phyloP scores from a whole-genome alignment of 2,113 vertebrate species.

The Forbesichthys agassizii region DNA sequence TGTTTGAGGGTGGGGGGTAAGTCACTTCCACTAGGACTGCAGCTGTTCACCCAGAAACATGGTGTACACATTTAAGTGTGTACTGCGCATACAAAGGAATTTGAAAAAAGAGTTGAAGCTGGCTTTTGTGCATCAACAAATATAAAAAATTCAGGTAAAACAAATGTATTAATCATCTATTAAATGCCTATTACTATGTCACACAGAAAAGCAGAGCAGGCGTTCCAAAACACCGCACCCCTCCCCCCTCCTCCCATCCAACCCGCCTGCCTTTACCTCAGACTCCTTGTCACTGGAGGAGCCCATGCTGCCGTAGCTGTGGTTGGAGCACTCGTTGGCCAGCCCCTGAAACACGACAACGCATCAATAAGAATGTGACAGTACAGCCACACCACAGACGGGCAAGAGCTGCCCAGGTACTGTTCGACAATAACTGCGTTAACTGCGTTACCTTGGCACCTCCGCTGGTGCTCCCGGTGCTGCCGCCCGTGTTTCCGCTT shows the following conservation, averaged over 20 bases:
- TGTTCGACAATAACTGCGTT: background rate
- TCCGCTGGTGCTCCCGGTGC: conserved; percentile 95
- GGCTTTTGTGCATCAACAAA: too few species aligned
- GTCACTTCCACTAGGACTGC: too few species aligned
- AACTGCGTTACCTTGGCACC: conserved; percentile 86
- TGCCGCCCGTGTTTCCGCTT: conserved; percentile 92
- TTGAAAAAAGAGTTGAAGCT: too few species aligned
- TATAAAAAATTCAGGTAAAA: too few species aligned
- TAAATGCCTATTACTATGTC: too few species aligned
- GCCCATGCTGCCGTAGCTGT: conserved; percentile 98
- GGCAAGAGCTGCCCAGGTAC: background rate
- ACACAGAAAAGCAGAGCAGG: too few species aligned
- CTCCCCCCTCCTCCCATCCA: background rate
- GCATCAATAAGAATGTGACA: background rate
- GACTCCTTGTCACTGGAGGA: conserved; percentile 99
- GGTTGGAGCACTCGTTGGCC: conserved; percentile 98
- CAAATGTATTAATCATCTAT: too few species aligned
- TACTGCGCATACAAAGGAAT: too few species aligned
- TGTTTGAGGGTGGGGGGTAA: too few species aligned
- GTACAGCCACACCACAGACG: too few species aligned
- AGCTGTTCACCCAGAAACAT: too few species aligned
- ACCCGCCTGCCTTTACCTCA: conserved; percentile 81
- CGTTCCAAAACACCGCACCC: background rate
- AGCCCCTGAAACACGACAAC: conserved; percentile 79
- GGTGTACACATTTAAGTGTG: too few species aligned